A percentile compares a stretch with the other conserved stretches of the same genome.
Conservation (phyloP, 1,140 invertebrate genomes). For the Phenacoccus solenopsis region DNA sequence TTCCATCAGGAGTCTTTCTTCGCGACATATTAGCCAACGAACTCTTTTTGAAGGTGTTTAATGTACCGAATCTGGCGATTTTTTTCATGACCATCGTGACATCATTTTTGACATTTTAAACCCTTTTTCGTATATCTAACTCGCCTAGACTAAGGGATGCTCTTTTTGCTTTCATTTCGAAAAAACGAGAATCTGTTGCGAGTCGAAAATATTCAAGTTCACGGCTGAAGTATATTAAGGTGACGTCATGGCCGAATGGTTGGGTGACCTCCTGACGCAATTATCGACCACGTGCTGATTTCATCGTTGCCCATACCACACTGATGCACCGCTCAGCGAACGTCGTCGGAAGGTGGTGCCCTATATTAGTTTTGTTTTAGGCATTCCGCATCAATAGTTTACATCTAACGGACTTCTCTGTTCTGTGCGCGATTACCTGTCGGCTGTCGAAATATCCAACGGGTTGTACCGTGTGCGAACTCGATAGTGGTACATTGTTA, state of each 20-base stretch:
- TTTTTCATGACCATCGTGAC: too few relatives aligned
- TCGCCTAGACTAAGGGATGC: too few relatives aligned
- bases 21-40: too few relatives aligned
- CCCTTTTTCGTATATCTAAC: too few relatives aligned
- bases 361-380: constrained; percentile 13
- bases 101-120: too few relatives aligned
- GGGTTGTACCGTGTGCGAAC: not conserved
- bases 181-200: too few relatives aligned
- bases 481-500: not conserved
- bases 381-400: constrained; percentile 11
- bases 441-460: not conserved
- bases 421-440: not conserved
- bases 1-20: too few relatives aligned
- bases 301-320: not conserved
- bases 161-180: too few relatives aligned
- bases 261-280: constrained; percentile 15
- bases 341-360: not conserved
- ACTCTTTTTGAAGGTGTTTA: too few relatives aligned
- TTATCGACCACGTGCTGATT: constrained; percentile 17
- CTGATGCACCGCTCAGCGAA: not conserved
- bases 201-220: constrained; percentile 2
- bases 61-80: too few relatives aligned
- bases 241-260: not conserved
- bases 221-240: not conserved
- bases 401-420: constrained; percentile 6